Evolutionary conservation across 2,888 invertebrate species (phyloP).

Genomic region (Plebejus anna): DNA sequence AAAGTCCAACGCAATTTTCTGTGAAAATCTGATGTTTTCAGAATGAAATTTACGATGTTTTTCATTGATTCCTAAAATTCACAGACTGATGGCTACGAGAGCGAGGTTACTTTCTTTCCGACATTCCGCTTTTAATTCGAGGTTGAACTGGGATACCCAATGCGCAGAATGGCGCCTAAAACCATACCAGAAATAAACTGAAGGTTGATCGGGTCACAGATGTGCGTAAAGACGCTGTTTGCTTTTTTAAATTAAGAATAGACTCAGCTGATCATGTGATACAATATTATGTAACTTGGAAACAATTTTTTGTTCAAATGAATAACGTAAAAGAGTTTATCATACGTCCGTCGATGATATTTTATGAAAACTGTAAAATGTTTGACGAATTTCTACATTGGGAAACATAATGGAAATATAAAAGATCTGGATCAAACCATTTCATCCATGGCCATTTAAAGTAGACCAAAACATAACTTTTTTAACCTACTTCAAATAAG

Average conservation of each 20-base stretch:
- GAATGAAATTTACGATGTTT: not conserved
- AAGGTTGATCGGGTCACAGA: slow-evolving; percentile 19
- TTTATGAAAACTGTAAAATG: not conserved
- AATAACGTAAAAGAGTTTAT: not conserved
- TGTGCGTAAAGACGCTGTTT: slow-evolving; percentile 14
- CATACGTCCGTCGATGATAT: not conserved
- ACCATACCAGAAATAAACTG: slow-evolving; percentile 16
- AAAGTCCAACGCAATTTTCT: not conserved
- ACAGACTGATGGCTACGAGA: not conserved
- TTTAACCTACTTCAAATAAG: not conserved
- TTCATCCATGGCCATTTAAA: not conserved
- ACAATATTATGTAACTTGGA: slow-evolving; percentile 7
- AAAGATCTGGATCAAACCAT: not conserved
- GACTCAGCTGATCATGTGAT: slow-evolving; percentile 22
- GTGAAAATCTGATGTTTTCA: not conserved
- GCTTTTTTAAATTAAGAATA: slow-evolving; percentile 25
- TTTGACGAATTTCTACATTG: not conserved
- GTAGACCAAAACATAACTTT: not conserved
- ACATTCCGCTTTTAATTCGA: slow-evolving; percentile 6
- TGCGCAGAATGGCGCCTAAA: slow-evolving; percentile 8
- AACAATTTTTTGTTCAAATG: not conserved
- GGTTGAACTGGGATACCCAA: not conserved
- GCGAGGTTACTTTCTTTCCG: slow-evolving; percentile 19
- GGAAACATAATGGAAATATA: not conserved
- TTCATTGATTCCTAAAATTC: not conserved